These are phyloP conservation scores for Alces alces DNA, from an alignment of 2,113 vertebrate species.

Conservation along the genomic window DNA sequence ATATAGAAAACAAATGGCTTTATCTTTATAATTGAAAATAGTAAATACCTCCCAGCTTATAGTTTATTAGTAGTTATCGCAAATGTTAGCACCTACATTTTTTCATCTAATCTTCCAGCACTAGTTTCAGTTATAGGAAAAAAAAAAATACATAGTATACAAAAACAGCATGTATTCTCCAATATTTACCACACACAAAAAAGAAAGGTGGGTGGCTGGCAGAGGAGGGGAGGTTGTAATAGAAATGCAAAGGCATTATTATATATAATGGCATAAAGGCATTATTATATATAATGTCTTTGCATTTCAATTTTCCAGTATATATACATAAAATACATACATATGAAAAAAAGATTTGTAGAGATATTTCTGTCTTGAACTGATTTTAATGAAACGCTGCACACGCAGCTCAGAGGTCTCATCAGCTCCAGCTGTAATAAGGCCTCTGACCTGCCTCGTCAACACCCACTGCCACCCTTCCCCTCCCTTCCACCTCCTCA, in stretches of 20 bases:
- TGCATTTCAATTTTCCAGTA: background rate
- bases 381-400: background rate
- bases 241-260: background rate
- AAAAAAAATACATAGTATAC: background rate
- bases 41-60: background rate
- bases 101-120: background rate
- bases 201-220: background rate
- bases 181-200: background rate
- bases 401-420: background rate
- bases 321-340: background rate
- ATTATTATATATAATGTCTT: background rate
- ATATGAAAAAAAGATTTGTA: background rate
- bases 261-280: background rate
- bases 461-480: background rate
- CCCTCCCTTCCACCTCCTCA: background rate
- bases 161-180: background rate
- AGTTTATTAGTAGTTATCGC: background rate
- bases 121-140: background rate
- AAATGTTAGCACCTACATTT: background rate
- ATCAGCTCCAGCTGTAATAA: background rate
- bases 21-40: background rate
- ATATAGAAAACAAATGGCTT: background rate
- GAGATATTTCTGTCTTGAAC: background rate
- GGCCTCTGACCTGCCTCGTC: background rate
- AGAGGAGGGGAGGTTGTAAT: background rate